Base-by-base conservation (phyloP, 2,888 invertebrate genomes). In the Anarsia innoxiella region DNA sequence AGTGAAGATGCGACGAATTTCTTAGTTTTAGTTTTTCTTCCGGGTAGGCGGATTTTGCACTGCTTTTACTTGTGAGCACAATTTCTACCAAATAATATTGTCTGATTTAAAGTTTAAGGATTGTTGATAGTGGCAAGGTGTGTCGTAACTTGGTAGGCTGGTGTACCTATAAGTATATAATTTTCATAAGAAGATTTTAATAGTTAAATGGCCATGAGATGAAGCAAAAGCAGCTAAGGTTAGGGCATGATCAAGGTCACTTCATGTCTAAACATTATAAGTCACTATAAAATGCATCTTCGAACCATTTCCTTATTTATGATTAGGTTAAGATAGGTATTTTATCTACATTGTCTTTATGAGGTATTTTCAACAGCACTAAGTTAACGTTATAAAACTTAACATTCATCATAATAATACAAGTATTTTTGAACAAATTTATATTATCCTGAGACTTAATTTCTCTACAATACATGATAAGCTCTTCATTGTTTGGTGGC, bases 231-330 rank as follows among this genome's bases (percentile, higher is more conserved):
- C 82, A 63, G 77, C 70, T 71, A 75, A 72, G 72, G 70, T 72
- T 65, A 69, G 68, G 68, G 69, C 66, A 77, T 79, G 77, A 76
- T 71, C 77, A 83, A 82, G 82, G 82, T 75, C 82, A 83, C 82
- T 83, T 83, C 74, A 71, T 73, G 77, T 71, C 78, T 80, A 80
- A 72, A 73, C 51, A 66, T 77, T 76, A 75, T 61, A 65, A 68
- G 63, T 69, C 58, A 66, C 70, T 75, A 76, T 72, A 67, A 69
- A 67, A 71, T 62, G 66, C 59, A 59, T 65, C 58, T 52, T 59
- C 58, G 62, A 67, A 58, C 56, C 56, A 66, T 63, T 47, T 62
- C 64, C 56, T 59, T 57, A 54, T 47, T 48, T 48, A 33, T 33
- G 33, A 25, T 33, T 14, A 52, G 59, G 56, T 56, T 59, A 63